Evolutionary conservation across 1,140 invertebrate genomes (phyloP), one percentile per base, ranked within the genome.

Genomic region (Temnothorax longispinosus): DNA sequence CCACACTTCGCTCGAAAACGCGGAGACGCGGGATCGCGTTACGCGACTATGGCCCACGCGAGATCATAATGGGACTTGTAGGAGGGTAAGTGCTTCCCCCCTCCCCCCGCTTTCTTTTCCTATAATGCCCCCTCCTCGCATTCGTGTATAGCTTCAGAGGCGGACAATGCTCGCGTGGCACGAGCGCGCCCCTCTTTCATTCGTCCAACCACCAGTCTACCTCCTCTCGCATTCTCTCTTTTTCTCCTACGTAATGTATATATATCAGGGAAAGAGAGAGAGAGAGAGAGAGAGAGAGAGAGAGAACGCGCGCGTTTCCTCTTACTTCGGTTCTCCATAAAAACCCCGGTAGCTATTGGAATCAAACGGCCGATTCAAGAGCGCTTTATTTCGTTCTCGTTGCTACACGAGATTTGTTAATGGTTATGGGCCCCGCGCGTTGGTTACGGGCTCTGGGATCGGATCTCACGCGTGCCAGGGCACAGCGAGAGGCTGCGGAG

Each of bases 381-480:
- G 72, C 89, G 91, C 81, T 92, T 87, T 92, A 90, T 92, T 90
- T 90, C 84, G 90, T 90, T 84, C 86, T 84, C 82, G 82, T 90
- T 74, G 85, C 89, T 90, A 90, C 81, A 44, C 67, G 90, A 92
- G 91, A 92, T 91, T 90, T 90, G 91, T 92, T 92, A 92, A 92
- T 91, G 90, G 89, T 92, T 92, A 92, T 90, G 85, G 85, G 78
- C 50, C 75, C 84, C 41, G 76, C 85, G 85, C 58, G 75, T 72
- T 82, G 56, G 67, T 74, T 88, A 84, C 69, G 69, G 67, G 60
- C n/a, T 38, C 44, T 11, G 76, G 76, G 27, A 74, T 74, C 54
- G 80, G n/a, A 82, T 82, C 80, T 74, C 80, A 69, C 90, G 90
- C 84, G 87, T 91, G 89, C 89, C 90, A 85, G 56, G 50, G 13